Percentiles rank a stretch among this genome's conserved stretches.
Evolutionary conservation across 2,888 invertebrate species (phyloP).

Genomic region (Caenorhabditis virilis): DNA sequence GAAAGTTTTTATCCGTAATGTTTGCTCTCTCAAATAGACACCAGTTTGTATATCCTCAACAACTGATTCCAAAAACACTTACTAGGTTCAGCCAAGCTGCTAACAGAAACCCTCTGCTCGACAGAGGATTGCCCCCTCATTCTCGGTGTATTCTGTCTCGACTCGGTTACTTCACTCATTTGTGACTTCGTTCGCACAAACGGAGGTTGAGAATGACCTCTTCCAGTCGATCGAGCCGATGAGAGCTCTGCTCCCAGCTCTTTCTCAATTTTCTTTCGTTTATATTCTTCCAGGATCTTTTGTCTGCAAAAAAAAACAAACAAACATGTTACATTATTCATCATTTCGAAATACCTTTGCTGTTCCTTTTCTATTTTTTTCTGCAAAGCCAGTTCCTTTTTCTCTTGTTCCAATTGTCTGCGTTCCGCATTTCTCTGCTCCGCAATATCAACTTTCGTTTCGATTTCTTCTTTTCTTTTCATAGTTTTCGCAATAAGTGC

Average conservation of each 20-base stretch:
- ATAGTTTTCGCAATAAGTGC: constrained; percentile 64
- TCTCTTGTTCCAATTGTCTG: constrained; percentile 53
- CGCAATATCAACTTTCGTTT: constrained; percentile 51
- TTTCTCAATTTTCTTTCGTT: constrained; percentile 64
- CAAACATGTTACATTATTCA: too few relatives aligned
- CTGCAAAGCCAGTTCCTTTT: constrained; percentile 61
- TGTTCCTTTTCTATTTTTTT: constrained; percentile 64
- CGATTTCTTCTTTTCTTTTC: constrained; percentile 63
- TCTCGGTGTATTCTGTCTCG: constrained; percentile 35
- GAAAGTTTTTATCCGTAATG: too few relatives aligned
- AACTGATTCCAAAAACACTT: constrained; percentile 10
- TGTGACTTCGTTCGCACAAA: constrained; percentile 65
- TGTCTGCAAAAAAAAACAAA: too few relatives aligned
- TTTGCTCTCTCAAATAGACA: too few relatives aligned
- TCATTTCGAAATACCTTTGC: constrained; percentile 43
- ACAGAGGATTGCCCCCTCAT: constrained; percentile 47
- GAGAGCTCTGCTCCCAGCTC: constrained; percentile 52
- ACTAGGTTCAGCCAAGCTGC: constrained; percentile 51
- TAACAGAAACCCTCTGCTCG: constrained; percentile 39
- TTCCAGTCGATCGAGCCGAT: constrained; percentile 42
- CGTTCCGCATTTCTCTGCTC: constrained; percentile 56
- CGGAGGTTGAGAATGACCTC: constrained; percentile 63
- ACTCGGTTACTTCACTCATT: constrained; percentile 35
- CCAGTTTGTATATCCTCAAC: too few relatives aligned
- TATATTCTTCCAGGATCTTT: constrained; percentile 66